Evolutionary conservation across 2,888 invertebrate species (phyloP), one percentile per base, ranked within the genome.

Genomic region (Phania funesta): DNA sequence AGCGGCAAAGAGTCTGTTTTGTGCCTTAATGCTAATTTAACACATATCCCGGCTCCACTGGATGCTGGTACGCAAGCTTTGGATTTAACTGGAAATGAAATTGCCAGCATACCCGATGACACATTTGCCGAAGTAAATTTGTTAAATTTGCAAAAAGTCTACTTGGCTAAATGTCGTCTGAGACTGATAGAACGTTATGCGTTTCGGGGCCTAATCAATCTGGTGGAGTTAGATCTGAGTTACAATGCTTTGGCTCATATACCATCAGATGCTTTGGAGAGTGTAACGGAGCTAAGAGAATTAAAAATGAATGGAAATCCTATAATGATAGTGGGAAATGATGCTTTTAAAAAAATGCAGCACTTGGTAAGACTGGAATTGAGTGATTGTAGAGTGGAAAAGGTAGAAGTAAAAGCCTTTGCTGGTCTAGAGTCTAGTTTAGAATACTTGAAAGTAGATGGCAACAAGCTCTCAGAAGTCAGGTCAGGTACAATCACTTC

Each of bases 1-100:
- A 94, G 94, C 89, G 96, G 96, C 87, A 96, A 96, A 91, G 96
- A 96, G 91, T 95, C 96, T 62, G 96, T 96, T 75, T 92, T 95
- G 86, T 97, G 96, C 92, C 93, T 93, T 86, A 94, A 94, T 89
- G 95, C 95, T 80, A 95, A 95, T 89, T 93, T 96, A 86, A 93
- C 94, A 86, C 92, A 93, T 87, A 93, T 96, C 85, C 96, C 96
- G 38, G 92, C 92, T 60, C 94, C 94, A 83, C 93, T 96, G 81
- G 96, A 96, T 86, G 93, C 94, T 81, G 94, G 95, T 85, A 96
- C 96, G 35, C 96, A 96, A 90, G 93, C 96, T 65, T 93, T 97
- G 74, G 95, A 96, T 89, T 92, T 97, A 65, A 94, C 95, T 18
- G 94, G 94, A 82, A 97, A 96, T 90, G 93, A 93, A 80, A 92